Base-by-base conservation (phyloP, 2,797 vertebrate species). In the Microtus agrestis region DNA sequence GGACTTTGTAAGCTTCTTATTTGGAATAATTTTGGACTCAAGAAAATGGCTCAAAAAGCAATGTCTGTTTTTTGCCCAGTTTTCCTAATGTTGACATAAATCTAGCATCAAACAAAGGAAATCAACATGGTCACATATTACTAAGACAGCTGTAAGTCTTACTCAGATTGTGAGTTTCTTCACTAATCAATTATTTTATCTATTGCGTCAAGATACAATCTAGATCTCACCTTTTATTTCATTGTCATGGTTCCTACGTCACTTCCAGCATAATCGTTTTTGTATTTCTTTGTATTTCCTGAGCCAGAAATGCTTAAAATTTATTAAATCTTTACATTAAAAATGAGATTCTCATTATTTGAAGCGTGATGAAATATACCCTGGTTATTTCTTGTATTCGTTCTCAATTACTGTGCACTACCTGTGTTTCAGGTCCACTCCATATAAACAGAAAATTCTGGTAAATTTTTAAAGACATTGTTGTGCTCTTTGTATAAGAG, bases 361-460 rank as follows among this genome's bases (percentile, higher is more conserved):
- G 76, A 84, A 78, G 80, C 14, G 2, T 85, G 19, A 87, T 85
- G 31, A 94, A 76, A 87, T 90, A 88, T 94, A 82, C 40, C 13
- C 23, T 91, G 23, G 43, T 1, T 59, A 56, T 31, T 31, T 85
- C 37, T 46, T 91, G 5, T 27, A 46, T 87, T 92, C n/a, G 94
- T 46, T 51, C 6, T 89, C 34, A 84, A 11, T 29, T 89, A 51
- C 56, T 23, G 6, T n/a, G 23, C 23, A 56, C 81, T 84, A 23
- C 76, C 84, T 89, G 11, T 69, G 14, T 88, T 95, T 89, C 34
- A 25, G 82, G 48, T 31, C 54, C 40, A 76, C 4, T 73, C 5
- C 61, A 14, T 9, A 37, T 48, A 48, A 87, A 86, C 12, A 87
- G 29, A 51, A 96, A 91, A 78, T 80, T 65, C 46, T 87, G 27